Evolutionary conservation across 2,797 vertebrate genomes (phyloP).

Genomic region (Crocodylus rhombifer): DNA sequence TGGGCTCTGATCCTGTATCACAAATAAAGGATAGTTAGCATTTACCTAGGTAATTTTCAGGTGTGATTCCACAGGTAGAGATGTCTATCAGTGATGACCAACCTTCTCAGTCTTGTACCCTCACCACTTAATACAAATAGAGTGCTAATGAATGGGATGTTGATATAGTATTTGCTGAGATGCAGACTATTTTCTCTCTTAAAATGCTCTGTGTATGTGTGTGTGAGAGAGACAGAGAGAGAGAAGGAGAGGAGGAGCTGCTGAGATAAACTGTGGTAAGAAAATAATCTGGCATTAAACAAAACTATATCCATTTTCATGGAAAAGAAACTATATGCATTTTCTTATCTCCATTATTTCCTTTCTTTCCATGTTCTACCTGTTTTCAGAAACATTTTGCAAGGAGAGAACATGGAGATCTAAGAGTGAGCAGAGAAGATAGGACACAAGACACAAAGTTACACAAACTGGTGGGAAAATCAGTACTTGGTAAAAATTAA

Average conservation of each 20-base stretch:
- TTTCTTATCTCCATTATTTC: not conserved
- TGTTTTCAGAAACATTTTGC: not conserved
- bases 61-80: not conserved
- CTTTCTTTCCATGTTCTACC: not conserved
- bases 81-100: accelerated
- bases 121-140: not conserved
- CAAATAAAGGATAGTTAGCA: not conserved
- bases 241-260: not conserved
- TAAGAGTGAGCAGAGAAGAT: not conserved
- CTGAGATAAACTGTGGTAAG: not conserved
- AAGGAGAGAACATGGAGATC: not conserved
- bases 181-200: not conserved
- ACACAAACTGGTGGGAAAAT: not conserved
- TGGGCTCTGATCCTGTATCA: not conserved
- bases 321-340: not conserved
- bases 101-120: accelerated
- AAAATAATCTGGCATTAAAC: not conserved
- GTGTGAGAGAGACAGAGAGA: not conserved
- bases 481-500: not conserved
- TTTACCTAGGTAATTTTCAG: not conserved
- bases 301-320: not conserved
- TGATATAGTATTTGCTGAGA: not conserved
- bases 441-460: not conserved
- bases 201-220: accelerated
- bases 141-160: accelerated